Conservation (phyloP, 2,113 vertebrate species). For the Prionailurus viverrinus region DNA sequence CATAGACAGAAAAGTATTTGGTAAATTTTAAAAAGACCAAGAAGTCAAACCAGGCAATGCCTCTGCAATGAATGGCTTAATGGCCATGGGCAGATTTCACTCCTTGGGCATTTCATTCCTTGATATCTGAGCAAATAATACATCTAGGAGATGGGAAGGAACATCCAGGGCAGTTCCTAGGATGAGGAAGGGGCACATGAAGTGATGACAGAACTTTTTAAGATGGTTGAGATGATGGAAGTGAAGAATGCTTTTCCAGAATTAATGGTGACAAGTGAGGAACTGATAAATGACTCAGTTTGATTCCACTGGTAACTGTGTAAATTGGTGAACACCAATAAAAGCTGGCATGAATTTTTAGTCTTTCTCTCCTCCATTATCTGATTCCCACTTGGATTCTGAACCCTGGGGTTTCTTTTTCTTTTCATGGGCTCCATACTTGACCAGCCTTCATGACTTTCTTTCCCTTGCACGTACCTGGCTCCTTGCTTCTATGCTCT, state of each 20-base stretch:
- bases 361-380: rapidly evolving
- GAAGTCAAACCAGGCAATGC: background rate
- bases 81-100: background rate
- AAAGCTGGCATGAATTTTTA: background rate
- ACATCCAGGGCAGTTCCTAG: background rate
- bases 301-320: background rate
- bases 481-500: background rate
- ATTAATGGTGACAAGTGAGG: background rate
- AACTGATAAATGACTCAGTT: background rate
- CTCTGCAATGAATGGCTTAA: background rate
- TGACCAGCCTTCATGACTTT: background rate
- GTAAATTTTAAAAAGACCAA: background rate
- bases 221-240: background rate
- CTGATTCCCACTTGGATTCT: background rate
- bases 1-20: background rate
- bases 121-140: background rate
- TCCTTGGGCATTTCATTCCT: background rate
- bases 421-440: background rate
- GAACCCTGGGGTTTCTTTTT: background rate
- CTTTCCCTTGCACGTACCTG: background rate
- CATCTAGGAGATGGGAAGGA: background rate
- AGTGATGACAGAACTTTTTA: background rate
- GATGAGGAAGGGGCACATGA: background rate
- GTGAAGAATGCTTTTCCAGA: background rate
- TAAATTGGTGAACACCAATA: too few species aligned